phyloP scores from a whole-genome alignment of 2,888 invertebrate species.

The Cantharis lateralis region DNA sequence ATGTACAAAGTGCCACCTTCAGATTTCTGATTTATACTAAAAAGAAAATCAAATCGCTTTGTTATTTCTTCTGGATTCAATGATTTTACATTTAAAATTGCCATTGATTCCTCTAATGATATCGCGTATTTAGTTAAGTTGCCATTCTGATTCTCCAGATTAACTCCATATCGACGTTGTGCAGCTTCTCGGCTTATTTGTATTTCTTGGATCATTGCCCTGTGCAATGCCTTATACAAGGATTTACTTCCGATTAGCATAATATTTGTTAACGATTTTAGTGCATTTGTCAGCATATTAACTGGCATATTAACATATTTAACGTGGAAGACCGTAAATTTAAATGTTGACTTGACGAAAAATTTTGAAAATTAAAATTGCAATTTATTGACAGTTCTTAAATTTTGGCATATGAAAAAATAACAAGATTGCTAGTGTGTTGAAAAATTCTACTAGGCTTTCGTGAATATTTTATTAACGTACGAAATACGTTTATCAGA shows the following conservation, averaged over 20 bases:
- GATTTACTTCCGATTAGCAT: neutral
- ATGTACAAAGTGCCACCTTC: constrained; percentile 95
- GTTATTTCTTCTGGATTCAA: constrained; percentile 68
- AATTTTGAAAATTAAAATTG: neutral
- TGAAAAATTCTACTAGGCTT: neutral
- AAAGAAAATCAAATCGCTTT: constrained; percentile 82
- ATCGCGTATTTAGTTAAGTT: constrained; percentile 15
- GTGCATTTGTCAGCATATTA: neutral
- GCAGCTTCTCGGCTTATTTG: constrained; percentile 82
- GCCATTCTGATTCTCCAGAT: neutral
- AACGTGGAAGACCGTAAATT: too few relatives aligned
- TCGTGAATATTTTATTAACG: too few relatives aligned
- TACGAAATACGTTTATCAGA: too few relatives aligned
- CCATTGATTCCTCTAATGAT: constrained; percentile 74
- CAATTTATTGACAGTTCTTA: neutral
- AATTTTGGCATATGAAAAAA: neutral
- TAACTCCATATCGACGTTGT: constrained; percentile 45
- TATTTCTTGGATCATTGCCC: constrained; percentile 79
- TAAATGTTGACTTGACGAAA: neutral
- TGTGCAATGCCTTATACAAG: constrained; percentile 33
- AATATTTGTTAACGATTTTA: neutral
- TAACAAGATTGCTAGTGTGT: neutral
- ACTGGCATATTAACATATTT: neutral
- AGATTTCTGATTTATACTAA: constrained; percentile 82
- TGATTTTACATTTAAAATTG: constrained; percentile 83